Evolutionary conservation across 1,140 invertebrate species (phyloP).

Genomic region (Apis florea): DNA sequence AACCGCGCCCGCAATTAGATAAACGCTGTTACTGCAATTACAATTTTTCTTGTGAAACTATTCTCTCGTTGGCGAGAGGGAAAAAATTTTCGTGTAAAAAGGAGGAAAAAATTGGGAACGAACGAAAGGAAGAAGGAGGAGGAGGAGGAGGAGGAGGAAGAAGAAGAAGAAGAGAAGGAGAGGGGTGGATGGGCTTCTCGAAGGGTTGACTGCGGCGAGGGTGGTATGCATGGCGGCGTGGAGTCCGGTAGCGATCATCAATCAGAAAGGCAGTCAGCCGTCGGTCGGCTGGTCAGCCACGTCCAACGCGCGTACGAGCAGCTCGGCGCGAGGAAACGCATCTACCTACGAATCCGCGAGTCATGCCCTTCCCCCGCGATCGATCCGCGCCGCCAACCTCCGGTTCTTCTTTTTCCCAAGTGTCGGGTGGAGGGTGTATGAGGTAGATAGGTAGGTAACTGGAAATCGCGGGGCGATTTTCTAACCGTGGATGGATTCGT

Average conservation of each 20-base stretch:
- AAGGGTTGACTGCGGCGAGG: conserved; percentile 42
- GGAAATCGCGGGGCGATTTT: conserved; percentile 75
- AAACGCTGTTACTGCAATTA: too few species aligned
- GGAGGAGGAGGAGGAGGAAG: conserved; percentile 48
- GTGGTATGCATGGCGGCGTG: conserved; percentile 74
- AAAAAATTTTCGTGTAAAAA: too few species aligned
- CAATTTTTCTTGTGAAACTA: too few species aligned
- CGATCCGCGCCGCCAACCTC: conserved; percentile 54
- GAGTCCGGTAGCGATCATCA: conserved; percentile 79
- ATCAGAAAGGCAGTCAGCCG: conserved; percentile 79
- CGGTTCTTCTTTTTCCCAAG: conserved; percentile 47
- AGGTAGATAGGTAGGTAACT: too few species aligned
- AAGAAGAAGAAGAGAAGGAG: background rate
- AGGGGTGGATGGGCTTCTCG: conserved; percentile 56
- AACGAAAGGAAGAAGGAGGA: background rate
- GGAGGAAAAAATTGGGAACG: background rate
- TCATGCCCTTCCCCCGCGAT: conserved; percentile 63
- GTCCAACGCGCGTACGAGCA: conserved; percentile 63
- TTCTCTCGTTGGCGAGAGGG: background rate
- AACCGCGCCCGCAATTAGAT: too few species aligned
- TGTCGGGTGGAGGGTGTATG: background rate
- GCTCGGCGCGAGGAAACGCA: conserved; percentile 61
- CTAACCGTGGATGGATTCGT: conserved; percentile 66
- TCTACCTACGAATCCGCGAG: conserved; percentile 63
- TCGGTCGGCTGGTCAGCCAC: conserved; percentile 74